These are phyloP conservation scores for Orcinus orca DNA, from an alignment of 2,113 vertebrate genomes.

Conservation along the genomic window DNA sequence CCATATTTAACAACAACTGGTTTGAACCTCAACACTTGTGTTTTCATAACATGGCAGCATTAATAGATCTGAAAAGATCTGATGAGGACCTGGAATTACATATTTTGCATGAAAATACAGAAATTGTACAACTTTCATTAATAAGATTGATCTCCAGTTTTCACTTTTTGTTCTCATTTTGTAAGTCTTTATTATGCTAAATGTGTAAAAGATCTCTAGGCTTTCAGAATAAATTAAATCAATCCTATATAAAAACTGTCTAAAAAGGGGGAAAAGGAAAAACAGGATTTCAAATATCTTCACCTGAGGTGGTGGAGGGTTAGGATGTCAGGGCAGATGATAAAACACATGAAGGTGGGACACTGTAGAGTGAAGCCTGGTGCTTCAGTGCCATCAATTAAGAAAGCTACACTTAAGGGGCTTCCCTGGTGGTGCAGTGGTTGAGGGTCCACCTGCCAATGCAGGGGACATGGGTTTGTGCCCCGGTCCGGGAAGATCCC, in stretches of 20 bases:
- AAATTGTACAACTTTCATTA: not conserved
- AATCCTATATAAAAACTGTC: not conserved
- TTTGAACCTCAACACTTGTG: not conserved
- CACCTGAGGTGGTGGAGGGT: too few relatives aligned
- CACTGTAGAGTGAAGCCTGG: accelerated
- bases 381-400: not conserved
- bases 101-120: not conserved
- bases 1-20: not conserved
- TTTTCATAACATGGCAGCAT: not conserved
- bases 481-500: too few relatives aligned
- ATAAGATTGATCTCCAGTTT: not conserved
- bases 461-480: accelerated
- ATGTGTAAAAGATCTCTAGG: not conserved
- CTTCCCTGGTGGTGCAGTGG: too few relatives aligned
- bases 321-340: not conserved
- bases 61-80: not conserved
- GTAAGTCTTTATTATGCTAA: not conserved
- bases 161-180: not conserved
- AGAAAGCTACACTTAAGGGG: not conserved
- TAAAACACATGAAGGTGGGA: not conserved
- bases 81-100: not conserved
- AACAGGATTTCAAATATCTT: not conserved
- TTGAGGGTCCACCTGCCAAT: too few relatives aligned
- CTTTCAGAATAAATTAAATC: not conserved
- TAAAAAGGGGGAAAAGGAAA: not conserved